Base-by-base conservation (phyloP, 1,140 invertebrate genomes). In the Cyphomyrmex costatus region DNA sequence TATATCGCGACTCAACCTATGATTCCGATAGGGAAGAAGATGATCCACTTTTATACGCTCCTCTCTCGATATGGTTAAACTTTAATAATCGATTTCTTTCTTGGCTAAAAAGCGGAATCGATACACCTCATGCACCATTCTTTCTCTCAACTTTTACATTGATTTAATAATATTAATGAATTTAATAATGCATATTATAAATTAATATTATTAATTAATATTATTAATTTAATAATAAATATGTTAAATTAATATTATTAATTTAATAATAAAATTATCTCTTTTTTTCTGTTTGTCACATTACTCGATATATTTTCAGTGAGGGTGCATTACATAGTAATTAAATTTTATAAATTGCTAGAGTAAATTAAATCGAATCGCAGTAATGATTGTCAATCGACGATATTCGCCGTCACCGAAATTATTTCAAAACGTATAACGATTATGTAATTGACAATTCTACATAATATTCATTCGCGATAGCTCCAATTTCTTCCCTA, bases 1-100 rank as follows among this genome's bases (percentile, higher is more conserved):
- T 42, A 56, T 6, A 66, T 65, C 58, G 76, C 42, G 79, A 65
- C 33, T 83, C 58, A 82, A 30, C 30, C 76, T 86, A 46, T n/a
- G 36, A 30, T 74, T 56, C 30, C 36, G 12, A 66, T 66, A 68
- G 66, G 60, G 30, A 30, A n/a, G 4, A 33, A 27, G 7, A 80
- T 14, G 21, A 24, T 21, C 49, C 65, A 70, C 21, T 70, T 70
- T 56, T 70, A 8, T 70, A 80, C 63, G 46, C 65, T 36, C 49
- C 14, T 70, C 33, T 80, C 63, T 80, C 65, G 33, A 12, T 21
- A 27, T 21, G 46, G 21, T n/a, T 80, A 19, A 58, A 66, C 5
- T 70, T 70, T 66, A 33, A 70, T 56, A n/a, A 70, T 42, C 21
- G 21, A 80, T 68, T 68, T 27, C 14, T 66, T 68, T 46, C 49